Evolutionary conservation across 2,797 vertebrate genomes (phyloP).

Genomic region (Gambusia yucatana): DNA sequence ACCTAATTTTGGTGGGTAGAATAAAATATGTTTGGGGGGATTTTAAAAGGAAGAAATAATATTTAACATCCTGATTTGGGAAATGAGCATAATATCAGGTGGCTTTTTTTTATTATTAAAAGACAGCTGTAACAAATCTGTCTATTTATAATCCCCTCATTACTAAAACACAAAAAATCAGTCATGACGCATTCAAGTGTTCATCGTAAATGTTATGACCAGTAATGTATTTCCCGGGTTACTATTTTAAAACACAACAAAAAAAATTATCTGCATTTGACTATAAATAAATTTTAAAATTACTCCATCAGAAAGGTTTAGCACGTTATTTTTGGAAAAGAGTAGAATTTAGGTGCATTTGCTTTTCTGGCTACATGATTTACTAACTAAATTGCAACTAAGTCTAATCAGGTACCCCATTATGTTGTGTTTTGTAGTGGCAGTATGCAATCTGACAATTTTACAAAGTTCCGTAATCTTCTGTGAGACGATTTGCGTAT

Average conservation of each 20-base stretch:
- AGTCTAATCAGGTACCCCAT: not conserved
- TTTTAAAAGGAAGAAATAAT: not conserved
- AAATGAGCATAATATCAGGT: not conserved
- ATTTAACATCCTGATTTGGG: not conserved
- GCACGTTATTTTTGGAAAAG: not conserved
- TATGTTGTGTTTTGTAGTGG: not conserved
- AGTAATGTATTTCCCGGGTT: not conserved
- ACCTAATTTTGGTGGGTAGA: not conserved
- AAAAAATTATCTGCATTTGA: not conserved
- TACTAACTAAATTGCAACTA: not conserved
- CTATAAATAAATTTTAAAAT: rapidly evolving
- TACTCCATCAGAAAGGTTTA: rapidly evolving
- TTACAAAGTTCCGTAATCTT: not conserved
- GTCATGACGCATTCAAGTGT: conserved; percentile 32
- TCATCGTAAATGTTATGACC: conserved; percentile 11
- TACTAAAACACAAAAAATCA: conserved; percentile 42
- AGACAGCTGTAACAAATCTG: not conserved
- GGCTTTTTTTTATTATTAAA: not conserved
- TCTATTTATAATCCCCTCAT: conserved; percentile 1
- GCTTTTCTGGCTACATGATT: not conserved
- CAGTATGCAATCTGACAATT: not conserved
- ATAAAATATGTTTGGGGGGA: not conserved
- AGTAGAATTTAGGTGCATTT: not conserved
- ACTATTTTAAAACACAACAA: not conserved
- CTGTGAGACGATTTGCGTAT: not conserved